Percentiles rank a stretch among this genome's conserved stretches.
These are phyloP conservation scores for Prenolepis imparis DNA, from an alignment of 2,888 invertebrate genomes.

Conservation along the genomic window DNA sequence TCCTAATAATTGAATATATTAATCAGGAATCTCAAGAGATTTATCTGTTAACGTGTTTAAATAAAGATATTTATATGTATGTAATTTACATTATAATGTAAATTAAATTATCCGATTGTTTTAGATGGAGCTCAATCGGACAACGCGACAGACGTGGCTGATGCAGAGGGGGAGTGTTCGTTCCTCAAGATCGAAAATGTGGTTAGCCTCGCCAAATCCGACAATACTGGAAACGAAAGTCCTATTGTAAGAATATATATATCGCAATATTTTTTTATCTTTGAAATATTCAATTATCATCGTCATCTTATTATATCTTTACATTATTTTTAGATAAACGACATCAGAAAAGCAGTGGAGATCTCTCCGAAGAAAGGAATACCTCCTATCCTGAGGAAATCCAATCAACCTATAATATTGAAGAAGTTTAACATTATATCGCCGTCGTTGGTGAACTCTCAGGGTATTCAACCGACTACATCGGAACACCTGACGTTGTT, in stretches of 20 bases:
- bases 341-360: slow-evolving; percentile 81
- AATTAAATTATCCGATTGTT: neutral
- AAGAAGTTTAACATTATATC: slow-evolving; percentile 72
- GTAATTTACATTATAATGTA: neutral
- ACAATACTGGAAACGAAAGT: slow-evolving; percentile 68
- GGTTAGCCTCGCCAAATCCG: slow-evolving; percentile 86
- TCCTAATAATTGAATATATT: neutral
- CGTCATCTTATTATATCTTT: neutral
- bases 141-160: slow-evolving; percentile 44
- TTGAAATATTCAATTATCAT: neutral
- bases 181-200: slow-evolving; percentile 87
- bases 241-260: slow-evolving; percentile 66
- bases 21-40: neutral
- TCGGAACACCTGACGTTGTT: slow-evolving; percentile 75
- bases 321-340: slow-evolving; percentile 73
- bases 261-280: neutral
- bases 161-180: slow-evolving; percentile 78
- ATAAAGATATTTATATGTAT: neutral
- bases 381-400: slow-evolving; percentile 81
- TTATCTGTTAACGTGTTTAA: slow-evolving; percentile 1
- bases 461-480: slow-evolving; percentile 19
- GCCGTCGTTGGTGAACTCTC: slow-evolving; percentile 17
- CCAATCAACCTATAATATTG: slow-evolving; percentile 75
- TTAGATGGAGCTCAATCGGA: slow-evolving; percentile 56
- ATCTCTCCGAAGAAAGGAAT: slow-evolving; percentile 76